Evolutionary conservation across 2,888 invertebrate species (phyloP), one percentile per base, ranked within the genome.

Genomic region (Ornithoptera alexandrae): DNA sequence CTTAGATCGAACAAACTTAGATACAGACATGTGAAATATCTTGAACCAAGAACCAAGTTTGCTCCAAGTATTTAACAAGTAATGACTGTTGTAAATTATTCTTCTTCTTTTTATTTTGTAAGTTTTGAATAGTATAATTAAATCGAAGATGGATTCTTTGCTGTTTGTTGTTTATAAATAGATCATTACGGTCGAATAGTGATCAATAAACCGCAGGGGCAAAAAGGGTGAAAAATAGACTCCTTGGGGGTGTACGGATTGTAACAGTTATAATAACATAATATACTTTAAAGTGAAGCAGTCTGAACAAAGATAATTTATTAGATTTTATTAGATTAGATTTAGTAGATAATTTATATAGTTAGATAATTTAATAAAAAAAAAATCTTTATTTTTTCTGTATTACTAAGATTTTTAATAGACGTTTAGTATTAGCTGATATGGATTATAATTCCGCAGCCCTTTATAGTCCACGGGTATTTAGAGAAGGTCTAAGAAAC

Each of bases 221-320:
- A 58, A 58, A 57, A 8, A 8, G 12, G 4, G 22, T 12, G 12
- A 58, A 20, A 20, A 58, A 58, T 58, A 58, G 22, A 12, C 22
- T 22, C 22, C 57, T 2, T 4, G 22, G 15, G 22, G 57, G 6
- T 10, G 15, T 60, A 15, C 60, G 60, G 17, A 61, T 42, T 42
- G 36, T 24, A 59, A 53, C 66, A 66, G 60, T 60, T 60, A 61
- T 66, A 36, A 60, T 50, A 46, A 59, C 50, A 12, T 59, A 59
- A 66, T 50, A 66, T 61, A 60, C 59, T 46, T n/a, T 6, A 53
- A 53, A 61, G 53, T 66, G 10, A 0, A 10, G 46, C 10, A 46
- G 15, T 46, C 2, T 46, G 30, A 30, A 30, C 30, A 30, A 30
- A 30, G 3, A 5, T 30, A 3, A 30, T n/a, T n/a, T n/a, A n/a